phyloP scores from a whole-genome alignment of 23 tunicate genomes.

The Phallusia fumigata region DNA sequence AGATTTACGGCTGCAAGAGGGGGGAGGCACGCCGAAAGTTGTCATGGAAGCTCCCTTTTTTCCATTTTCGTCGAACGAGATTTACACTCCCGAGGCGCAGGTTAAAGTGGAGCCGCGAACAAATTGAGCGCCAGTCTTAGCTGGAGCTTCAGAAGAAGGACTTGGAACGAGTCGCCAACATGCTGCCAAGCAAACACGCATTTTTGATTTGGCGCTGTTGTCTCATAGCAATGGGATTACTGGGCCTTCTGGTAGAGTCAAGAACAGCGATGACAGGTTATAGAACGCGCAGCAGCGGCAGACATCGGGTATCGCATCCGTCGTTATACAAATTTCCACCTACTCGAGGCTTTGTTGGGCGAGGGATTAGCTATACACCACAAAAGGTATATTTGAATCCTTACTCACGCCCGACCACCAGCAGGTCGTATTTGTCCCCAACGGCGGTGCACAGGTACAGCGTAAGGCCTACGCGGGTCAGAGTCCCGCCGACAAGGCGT shows the following conservation, averaged over 20 bases:
- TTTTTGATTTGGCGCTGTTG: slow-evolving; percentile 10
- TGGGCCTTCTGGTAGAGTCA: background rate
- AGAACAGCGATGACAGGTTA: background rate
- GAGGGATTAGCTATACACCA: background rate
- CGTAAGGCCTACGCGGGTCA: background rate
- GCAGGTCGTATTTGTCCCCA: background rate
- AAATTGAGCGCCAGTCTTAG: no score
- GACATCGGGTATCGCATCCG: background rate
- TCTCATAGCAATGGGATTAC: background rate
- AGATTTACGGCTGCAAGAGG: no score
- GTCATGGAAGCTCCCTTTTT: no score
- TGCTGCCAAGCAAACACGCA: background rate
- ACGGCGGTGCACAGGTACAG: background rate
- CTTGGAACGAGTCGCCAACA: background rate
- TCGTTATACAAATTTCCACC: background rate
- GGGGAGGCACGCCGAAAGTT: no score
- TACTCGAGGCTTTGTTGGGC: background rate
- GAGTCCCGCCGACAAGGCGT: background rate
- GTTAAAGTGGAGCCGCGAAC: no score
- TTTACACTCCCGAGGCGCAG: no score
- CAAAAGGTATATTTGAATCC: background rate
- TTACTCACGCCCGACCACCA: background rate
- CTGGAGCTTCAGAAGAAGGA: no score
- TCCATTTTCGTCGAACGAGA: no score
- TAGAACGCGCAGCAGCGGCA: background rate